Percentiles rank a stretch among this genome's conserved stretches.
phyloP scores from a whole-genome alignment of 2,113 vertebrate genomes.

The Hypocryptadius cinnamomeus region DNA sequence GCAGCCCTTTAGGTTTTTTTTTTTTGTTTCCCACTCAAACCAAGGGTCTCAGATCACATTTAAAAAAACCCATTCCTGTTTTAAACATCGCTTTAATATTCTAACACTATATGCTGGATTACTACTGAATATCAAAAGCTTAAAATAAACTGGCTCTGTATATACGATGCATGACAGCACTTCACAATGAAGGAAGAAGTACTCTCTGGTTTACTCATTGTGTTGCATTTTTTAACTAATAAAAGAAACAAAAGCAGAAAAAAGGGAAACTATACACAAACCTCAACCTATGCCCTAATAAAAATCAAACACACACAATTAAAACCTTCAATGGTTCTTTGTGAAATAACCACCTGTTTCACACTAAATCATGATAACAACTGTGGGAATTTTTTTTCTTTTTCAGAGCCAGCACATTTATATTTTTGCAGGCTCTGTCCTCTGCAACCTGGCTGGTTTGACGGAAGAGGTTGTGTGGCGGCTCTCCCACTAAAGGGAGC shows the following conservation, averaged over 20 bases:
- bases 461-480: rapidly evolving
- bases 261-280: not conserved
- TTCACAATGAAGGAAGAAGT: not conserved
- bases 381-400: too few species aligned
- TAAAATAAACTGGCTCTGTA: not conserved
- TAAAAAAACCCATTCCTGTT: not conserved
- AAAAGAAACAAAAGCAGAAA: not conserved
- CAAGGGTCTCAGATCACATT: not conserved
- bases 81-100: not conserved
- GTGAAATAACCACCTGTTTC: not conserved
- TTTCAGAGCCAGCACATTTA: not conserved
- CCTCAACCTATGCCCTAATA: not conserved
- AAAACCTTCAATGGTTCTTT: not conserved
- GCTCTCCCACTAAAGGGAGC: not conserved
- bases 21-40: not conserved
- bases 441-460: not conserved
- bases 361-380: not conserved
- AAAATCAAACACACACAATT: not conserved
- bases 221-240: not conserved
- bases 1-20: not conserved
- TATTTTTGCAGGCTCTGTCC: not conserved
- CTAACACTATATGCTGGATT: not conserved
- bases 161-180: not conserved
- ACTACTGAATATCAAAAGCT: not conserved
- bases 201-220: not conserved